Evolutionary conservation across 1,140 invertebrate species (phyloP).

Genomic region (Plutomurus gul): DNA sequence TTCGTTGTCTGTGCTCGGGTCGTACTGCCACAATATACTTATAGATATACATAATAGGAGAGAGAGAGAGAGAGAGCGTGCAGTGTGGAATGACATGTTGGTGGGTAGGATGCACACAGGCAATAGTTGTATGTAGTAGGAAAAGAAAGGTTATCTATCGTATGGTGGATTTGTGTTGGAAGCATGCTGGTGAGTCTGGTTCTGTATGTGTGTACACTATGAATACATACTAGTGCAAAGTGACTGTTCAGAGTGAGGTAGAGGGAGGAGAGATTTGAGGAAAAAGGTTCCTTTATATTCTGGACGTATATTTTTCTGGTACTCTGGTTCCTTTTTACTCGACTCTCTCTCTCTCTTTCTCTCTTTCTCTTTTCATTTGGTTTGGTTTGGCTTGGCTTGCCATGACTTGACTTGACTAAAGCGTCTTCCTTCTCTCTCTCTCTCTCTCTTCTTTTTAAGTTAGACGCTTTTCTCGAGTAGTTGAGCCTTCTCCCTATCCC

Average conservation of each 20-base stretch:
- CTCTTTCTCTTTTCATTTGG: background rate
- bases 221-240: too few species aligned
- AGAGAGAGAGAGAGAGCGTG: too few species aligned
- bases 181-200: too few species aligned
- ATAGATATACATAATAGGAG: too few species aligned
- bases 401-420: background rate
- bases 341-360: background rate
- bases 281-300: conserved; percentile 46
- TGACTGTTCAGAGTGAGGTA: background rate
- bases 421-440: background rate
- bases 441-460: conserved; percentile 26
- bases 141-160: background rate
- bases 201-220: too few species aligned
- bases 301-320: conserved; percentile 46
- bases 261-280: conserved; percentile 38
- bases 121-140: too few species aligned
- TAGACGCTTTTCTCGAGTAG: background rate
- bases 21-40: too few species aligned
- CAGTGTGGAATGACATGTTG: too few species aligned
- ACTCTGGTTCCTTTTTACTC: conserved; percentile 38
- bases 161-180: background rate
- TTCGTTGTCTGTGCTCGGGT: too few species aligned
- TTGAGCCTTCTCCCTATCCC: conserved; percentile 27
- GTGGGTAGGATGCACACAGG: too few species aligned
- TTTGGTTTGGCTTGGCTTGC: background rate